A percentile compares a stretch with the other conserved stretches of the same genome.
phyloP scores from a whole-genome alignment of 2,113 vertebrate species.

The Ciconia stormi region DNA sequence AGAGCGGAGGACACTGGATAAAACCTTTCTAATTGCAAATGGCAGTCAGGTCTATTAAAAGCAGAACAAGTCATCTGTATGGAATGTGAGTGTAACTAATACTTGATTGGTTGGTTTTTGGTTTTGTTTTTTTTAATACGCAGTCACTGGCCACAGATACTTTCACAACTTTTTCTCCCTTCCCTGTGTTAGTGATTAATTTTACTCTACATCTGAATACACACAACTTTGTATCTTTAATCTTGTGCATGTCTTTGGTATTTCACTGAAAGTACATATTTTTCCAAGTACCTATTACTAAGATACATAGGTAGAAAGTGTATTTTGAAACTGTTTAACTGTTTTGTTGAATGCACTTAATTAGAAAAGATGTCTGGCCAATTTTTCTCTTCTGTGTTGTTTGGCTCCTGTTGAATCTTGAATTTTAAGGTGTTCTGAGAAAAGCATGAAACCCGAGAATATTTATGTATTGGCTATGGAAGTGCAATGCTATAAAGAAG shows the following conservation, averaged over 20 bases:
- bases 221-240: background rate
- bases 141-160: background rate
- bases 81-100: constrained; percentile 49
- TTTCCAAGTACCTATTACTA: constrained; percentile 32
- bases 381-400: background rate
- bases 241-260: constrained; percentile 7
- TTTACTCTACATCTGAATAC: background rate
- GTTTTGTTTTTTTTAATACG: background rate
- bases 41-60: constrained; percentile 19
- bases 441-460: background rate
- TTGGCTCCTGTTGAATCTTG: background rate
- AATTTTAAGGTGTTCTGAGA: background rate
- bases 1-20: background rate
- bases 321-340: constrained; percentile 31
- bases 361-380: constrained; percentile 6
- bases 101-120: background rate
- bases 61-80: background rate
- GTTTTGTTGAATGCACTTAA: constrained; percentile 16
- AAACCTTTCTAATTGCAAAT: constrained; percentile 40
- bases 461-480: background rate
- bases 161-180: background rate
- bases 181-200: background rate
- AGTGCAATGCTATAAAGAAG: background rate
- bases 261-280: background rate
- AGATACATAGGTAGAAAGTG: constrained; percentile 13